phyloP scores from a whole-genome alignment of 1,140 invertebrate species.

The Drosophila bocki region DNA sequence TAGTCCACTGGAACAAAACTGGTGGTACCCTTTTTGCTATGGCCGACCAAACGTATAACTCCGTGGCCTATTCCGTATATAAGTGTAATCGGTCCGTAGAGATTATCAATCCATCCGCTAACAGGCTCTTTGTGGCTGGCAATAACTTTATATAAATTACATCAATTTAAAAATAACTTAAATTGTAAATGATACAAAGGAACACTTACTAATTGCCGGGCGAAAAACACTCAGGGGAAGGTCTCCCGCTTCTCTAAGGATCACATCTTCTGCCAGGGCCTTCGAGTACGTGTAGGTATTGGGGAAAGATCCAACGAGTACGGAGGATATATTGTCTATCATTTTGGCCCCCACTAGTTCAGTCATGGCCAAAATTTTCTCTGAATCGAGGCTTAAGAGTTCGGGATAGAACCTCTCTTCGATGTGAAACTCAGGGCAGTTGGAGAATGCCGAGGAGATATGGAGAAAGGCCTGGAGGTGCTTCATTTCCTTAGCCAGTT shows the following conservation, averaged over 20 bases:
- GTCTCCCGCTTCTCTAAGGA: slow-evolving; percentile 87
- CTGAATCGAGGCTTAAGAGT: slow-evolving; percentile 86
- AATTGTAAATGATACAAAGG: background rate
- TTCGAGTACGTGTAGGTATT: slow-evolving; percentile 95
- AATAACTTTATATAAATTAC: slow-evolving; percentile 90
- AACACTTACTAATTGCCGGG: slow-evolving; percentile 88
- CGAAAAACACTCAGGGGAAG: slow-evolving; percentile 91
- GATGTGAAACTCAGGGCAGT: slow-evolving; percentile 87
- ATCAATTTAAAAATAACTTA: slow-evolving; percentile 85
- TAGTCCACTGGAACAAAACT: slow-evolving; percentile 92
- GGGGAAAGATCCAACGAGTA: slow-evolving; percentile 89
- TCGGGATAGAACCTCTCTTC: slow-evolving; percentile 91
- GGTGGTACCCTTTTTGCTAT: slow-evolving; percentile 83
- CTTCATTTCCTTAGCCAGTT: slow-evolving; percentile 88
- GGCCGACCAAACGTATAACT: slow-evolving; percentile 88
- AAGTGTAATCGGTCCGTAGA: slow-evolving; percentile 94
- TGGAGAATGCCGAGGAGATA: slow-evolving; percentile 90
- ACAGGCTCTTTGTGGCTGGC: slow-evolving; percentile 91
- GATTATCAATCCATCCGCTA: slow-evolving; percentile 94
- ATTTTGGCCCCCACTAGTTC: slow-evolving; percentile 86
- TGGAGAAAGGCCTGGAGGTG: slow-evolving; percentile 89
- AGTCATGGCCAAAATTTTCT: slow-evolving; percentile 87
- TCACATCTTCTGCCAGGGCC: slow-evolving; percentile 90
- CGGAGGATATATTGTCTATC: slow-evolving; percentile 88
- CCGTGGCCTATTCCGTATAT: slow-evolving; percentile 89